Conservation (phyloP, 1,140 invertebrate genomes). For the Zaprionus camerounensis region DNA sequence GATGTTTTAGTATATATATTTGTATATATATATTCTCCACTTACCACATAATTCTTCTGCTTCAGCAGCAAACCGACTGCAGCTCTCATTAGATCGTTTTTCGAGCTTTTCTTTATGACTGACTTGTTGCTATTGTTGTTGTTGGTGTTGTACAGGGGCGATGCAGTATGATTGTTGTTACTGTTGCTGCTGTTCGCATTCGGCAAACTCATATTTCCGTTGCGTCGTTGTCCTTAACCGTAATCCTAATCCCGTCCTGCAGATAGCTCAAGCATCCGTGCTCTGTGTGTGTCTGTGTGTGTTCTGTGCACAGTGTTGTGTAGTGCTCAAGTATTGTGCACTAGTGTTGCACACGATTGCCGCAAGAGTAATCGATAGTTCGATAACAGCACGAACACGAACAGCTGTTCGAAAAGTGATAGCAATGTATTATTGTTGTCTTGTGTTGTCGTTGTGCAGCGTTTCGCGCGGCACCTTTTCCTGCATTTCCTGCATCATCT, state of each 20-base stretch:
- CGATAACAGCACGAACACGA: not conserved
- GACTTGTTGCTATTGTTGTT: slow-evolving; percentile 59
- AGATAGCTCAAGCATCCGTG: slow-evolving; percentile 44
- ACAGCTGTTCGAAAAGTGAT: slow-evolving; percentile 41
- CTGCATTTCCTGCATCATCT: slow-evolving; percentile 11
- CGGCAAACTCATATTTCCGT: slow-evolving; percentile 68
- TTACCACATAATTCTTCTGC: slow-evolving; percentile 83
- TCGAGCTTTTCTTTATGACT: slow-evolving; percentile 62
- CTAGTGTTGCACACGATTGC: slow-evolving; percentile 22
- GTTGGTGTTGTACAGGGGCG: slow-evolving; percentile 53
- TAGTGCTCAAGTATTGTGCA: slow-evolving; percentile 6
- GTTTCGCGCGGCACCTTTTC: slow-evolving; percentile 28
- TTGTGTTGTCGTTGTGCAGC: slow-evolving; percentile 35
- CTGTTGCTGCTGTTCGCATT: slow-evolving; percentile 50
- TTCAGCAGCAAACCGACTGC: slow-evolving; percentile 78
- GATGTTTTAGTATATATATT: not conserved
- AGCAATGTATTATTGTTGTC: slow-evolving; percentile 23
- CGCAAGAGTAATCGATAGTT: not conserved
- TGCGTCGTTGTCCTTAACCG: slow-evolving; percentile 38
- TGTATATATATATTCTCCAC: not conserved
- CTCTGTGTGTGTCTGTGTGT: slow-evolving; percentile 26
- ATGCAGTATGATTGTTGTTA: slow-evolving; percentile 60
- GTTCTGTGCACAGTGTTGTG: slow-evolving; percentile 37
- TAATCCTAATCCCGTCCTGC: slow-evolving; percentile 70
- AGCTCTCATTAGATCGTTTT: slow-evolving; percentile 76